Evolutionary conservation across 2,113 vertebrate species (phyloP), one percentile per base, ranked within the genome.

Genomic region (Petaurus breviceps): DNA sequence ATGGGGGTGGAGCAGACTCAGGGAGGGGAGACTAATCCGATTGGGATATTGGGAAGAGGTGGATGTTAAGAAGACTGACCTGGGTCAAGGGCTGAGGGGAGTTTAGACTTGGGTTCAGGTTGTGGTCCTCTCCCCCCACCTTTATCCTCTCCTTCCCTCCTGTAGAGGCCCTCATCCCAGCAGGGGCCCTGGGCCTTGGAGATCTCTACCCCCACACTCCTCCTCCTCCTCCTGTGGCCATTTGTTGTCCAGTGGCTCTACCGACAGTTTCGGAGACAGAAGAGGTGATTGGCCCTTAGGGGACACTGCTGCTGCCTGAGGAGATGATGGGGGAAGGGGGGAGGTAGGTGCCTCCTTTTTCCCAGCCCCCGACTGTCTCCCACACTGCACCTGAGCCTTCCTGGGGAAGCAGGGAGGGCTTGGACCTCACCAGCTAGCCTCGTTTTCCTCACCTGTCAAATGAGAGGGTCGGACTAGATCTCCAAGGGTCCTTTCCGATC

Each of bases 221-320:
- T 99, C 90, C 99, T 99, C 97, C 98, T 99, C 93, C n/a, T 99
- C 96, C 61, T 99, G 90, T 99, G 99, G 99, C 99, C 99, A 46
- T 99, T 99, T 91, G 37, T 99, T 2, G 99, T 99, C 92, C 99
- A 99, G 98, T 99, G 99, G 98, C 96, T 99, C 94, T 97, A 99
- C 91, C 97, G 98, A 95, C 98, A 98, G 96, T 98, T 99, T 96
- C 99, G 97, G 94, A 98, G 98, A 94, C 98, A 97, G 97, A 99
- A 98, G 96, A 99, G 97, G 98, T 99, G 98, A 99, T 89, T 92
- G 2, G 92, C 51, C 0, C 6, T 12, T 57, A 37, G 91, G 61
- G 89, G 28, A 57, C 94, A 93, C 94, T 37, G 91, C 84, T 92
- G 93, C 89, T 90, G 90, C 50, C 31, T 1, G 6, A 95, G 92